A percentile compares a stretch with the other conserved stretches of the same genome.
phyloP scores from a whole-genome alignment of 2,888 invertebrate genomes.

The Hirtodrosophila confusa region DNA sequence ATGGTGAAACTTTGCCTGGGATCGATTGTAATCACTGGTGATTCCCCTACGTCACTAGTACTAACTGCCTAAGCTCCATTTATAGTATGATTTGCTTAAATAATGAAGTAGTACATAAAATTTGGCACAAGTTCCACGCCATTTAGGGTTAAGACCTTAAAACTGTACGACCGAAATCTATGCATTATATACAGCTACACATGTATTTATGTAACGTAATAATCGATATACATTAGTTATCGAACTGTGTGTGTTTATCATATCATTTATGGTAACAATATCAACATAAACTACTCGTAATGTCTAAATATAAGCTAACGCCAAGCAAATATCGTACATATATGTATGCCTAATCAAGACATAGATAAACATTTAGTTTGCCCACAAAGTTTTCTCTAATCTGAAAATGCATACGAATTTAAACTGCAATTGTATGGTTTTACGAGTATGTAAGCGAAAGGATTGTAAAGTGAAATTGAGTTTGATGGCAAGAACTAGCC shows the following conservation, averaged over 20 bases:
- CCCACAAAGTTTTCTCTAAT: constrained; percentile 23
- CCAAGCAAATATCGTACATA: constrained; percentile 15
- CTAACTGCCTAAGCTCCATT: constrained; percentile 1
- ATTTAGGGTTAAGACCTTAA: constrained; percentile 6
- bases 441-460: constrained; percentile 24
- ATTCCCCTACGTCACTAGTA: not conserved
- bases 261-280: constrained; percentile 62
- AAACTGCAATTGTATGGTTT: constrained; percentile 76
- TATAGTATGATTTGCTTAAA: constrained; percentile 47
- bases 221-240: constrained; percentile 52
- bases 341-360: constrained; percentile 36
- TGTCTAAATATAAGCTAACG: constrained; percentile 39
- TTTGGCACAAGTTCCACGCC: constrained; percentile 28
- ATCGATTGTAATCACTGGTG: not conserved
- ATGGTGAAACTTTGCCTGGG: not conserved
- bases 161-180: constrained; percentile 44
- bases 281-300: constrained; percentile 45
- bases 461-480: constrained; percentile 40
- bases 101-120: constrained; percentile 17
- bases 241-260: constrained; percentile 58
- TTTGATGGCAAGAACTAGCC: constrained; percentile 47
- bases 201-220: constrained; percentile 78
- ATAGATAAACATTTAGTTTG: constrained; percentile 12
- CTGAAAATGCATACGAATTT: constrained; percentile 69
- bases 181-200: constrained; percentile 41